Base-by-base conservation (phyloP, 2,113 vertebrate genomes). In the Malurus elegans region DNA sequence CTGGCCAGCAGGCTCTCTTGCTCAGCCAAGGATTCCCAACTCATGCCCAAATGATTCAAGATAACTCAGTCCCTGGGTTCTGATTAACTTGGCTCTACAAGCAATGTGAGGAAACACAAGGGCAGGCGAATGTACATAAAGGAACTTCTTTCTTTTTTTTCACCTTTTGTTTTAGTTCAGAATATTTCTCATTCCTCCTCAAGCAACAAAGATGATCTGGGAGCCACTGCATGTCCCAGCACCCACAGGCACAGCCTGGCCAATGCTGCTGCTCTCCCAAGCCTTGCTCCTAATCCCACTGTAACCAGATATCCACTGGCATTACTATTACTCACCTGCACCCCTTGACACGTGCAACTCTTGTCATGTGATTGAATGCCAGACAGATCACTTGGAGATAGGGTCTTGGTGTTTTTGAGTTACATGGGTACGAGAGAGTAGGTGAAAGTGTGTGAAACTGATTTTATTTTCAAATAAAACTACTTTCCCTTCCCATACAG, bases 101-200 rank as follows among this genome's bases (percentile, higher is more conserved):
- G 19, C 16, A 65, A 70, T 56, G 14, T 36, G 32, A 70, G 23
- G 12, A 89, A 79, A 50, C 36, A 42, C 19, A 86, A 56, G 29
- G 32, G 19, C 50, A 60, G 16, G 26, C 18, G 15, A 32, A 69
- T 40, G 8, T 20, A 2, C 24, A 60, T 17, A 78, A 65, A 60
- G 18, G 15, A 81, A 75, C 4, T 10, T 28, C 8, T 10, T 32
- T 25, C 10, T 17, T 5, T 8, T 1, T 1, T 1, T 3, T 9
- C 10, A n/a, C 14, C 19, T 47, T 58, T 51, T 57, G 4, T 40
- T 70, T 76, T 18, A 18, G 47, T 67, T 16, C 58, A 44, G 38
- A 72, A 23, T 72, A 25, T 38, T 15, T 34, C 34, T 64, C 3
- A 1, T 57, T 72, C 58, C 16, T 67, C 24, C n/a, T 4, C 2